Percentiles rank a stretch among this genome's conserved stretches.
Evolutionary conservation across 2,113 vertebrate species (phyloP).

Genomic region (Regulus satrapa): DNA sequence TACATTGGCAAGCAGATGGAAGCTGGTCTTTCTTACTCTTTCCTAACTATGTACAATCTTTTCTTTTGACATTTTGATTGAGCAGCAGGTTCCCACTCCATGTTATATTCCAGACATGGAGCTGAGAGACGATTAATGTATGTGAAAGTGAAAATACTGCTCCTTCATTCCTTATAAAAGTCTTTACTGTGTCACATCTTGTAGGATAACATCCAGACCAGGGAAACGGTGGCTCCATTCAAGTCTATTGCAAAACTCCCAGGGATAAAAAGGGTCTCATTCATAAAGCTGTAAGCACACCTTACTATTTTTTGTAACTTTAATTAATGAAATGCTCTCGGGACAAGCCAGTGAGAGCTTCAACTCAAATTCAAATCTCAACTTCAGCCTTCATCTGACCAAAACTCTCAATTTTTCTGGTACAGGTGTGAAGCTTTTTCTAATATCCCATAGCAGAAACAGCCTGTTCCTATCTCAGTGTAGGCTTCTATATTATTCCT

Average conservation of each 20-base stretch:
- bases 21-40: not conserved
- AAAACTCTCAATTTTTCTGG: not conserved
- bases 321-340: not conserved
- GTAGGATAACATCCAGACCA: not conserved
- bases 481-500: not conserved
- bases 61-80: not conserved
- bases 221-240: not conserved
- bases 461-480: not conserved
- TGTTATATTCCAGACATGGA: not conserved
- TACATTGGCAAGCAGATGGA: constrained; percentile 44
- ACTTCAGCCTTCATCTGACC: not conserved
- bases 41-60: constrained; percentile 21
- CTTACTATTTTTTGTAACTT: not conserved
- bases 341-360: not conserved
- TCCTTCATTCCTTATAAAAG: not conserved
- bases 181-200: not conserved
- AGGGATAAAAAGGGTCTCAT: not conserved
- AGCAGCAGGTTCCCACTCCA: constrained; percentile 16
- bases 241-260: not conserved
- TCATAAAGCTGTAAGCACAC: not conserved
- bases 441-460: not conserved
- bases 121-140: not conserved
- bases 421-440: not conserved
- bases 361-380: no score
- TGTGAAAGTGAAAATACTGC: not conserved